These are phyloP conservation scores for Panurus biarmicus DNA, from an alignment of 2,113 vertebrate genomes.

Conservation along the genomic window DNA sequence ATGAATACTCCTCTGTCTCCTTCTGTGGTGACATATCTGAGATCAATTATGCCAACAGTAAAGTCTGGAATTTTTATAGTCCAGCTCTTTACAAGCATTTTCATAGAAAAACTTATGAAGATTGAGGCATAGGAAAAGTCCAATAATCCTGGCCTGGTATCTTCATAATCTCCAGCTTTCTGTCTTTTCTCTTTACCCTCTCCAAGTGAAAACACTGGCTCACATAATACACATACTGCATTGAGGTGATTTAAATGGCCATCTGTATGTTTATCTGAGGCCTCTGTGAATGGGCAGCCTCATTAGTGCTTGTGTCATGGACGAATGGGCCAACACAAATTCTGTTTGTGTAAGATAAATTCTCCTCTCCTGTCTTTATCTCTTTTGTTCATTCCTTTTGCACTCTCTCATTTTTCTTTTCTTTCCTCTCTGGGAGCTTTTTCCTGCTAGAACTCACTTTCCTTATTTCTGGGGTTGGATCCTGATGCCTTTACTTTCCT, in stretches of 20 bases:
- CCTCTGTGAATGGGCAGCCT: background rate
- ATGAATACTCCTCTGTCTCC: conserved; percentile 48
- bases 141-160: conserved; percentile 37
- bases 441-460: background rate
- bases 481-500: background rate
- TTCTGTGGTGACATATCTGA: conserved; percentile 55
- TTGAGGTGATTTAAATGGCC: conserved; percentile 28
- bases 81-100: conserved; percentile 15
- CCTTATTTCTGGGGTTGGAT: background rate
- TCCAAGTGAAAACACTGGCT: conserved; percentile 5
- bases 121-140: conserved; percentile 40
- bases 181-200: conserved; percentile 28
- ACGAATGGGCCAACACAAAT: conserved; percentile 11
- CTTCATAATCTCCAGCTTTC: conserved; percentile 41
- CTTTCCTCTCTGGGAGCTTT: background rate
- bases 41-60: conserved; percentile 48
- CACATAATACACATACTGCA: background rate
- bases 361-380: background rate
- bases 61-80: conserved; percentile 57
- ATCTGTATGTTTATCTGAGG: conserved; percentile 32
- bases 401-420: background rate
- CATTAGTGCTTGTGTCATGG: conserved; percentile 44
- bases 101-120: conserved; percentile 15
- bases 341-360: conserved; percentile 42
- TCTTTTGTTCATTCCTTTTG: background rate